Percentiles rank a stretch among this genome's conserved stretches.
Evolutionary conservation across 2,113 vertebrate genomes (phyloP).

Genomic region (Anarhynchus alexandrinus): DNA sequence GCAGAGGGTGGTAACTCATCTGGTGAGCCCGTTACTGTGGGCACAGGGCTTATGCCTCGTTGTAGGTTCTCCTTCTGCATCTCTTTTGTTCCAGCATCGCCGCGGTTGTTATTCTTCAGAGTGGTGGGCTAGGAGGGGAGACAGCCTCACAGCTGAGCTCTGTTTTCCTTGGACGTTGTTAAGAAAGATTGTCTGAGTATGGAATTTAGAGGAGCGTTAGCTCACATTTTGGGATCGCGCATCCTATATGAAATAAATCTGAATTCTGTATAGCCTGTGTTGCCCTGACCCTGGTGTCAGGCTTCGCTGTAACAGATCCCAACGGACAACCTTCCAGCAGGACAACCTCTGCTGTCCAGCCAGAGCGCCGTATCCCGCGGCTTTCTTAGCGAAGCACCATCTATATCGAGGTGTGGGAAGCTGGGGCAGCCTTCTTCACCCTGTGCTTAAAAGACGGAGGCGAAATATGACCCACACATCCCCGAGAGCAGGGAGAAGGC

Average conservation of each 20-base stretch:
- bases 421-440: neutral
- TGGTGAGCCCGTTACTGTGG: fast-evolving
- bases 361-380: neutral
- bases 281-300: neutral
- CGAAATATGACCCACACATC: neutral
- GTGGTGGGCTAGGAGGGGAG: neutral
- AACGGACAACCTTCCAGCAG: neutral
- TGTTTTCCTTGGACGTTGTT: neutral
- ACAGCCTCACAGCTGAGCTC: neutral
- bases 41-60: neutral
- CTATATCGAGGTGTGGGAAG: neutral
- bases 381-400: neutral
- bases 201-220: neutral
- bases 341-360: neutral
- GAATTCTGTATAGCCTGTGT: neutral
- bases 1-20: neutral
- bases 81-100: neutral
- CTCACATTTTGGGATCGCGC: neutral
- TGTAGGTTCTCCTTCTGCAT: neutral
- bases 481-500: neutral
- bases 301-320: neutral
- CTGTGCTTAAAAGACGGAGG: neutral
- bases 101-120: neutral
- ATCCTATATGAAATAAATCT: neutral
- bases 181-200: too few species aligned